phyloP scores from a whole-genome alignment of 2,888 invertebrate species.

The Galeruca laticollis region DNA sequence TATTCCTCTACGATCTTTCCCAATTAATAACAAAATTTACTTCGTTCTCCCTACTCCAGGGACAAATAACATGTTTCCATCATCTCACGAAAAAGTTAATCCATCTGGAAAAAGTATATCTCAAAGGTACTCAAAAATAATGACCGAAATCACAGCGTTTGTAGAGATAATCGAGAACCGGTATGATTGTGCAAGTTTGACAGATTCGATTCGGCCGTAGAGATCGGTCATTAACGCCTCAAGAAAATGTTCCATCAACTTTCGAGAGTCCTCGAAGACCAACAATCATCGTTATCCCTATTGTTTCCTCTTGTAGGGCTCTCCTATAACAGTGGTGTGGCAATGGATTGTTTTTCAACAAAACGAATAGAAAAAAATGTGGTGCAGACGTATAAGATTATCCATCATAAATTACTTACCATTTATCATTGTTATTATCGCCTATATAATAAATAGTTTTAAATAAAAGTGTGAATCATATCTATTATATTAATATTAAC shows the following conservation, averaged over 20 bases:
- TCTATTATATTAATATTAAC: no score
- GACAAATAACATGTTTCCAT: slow-evolving; percentile 29
- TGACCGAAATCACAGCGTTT: slow-evolving; percentile 52
- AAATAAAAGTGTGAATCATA: no score
- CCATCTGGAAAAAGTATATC: slow-evolving; percentile 37
- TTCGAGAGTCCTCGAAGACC: slow-evolving; percentile 62
- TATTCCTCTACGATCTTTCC: not conserved
- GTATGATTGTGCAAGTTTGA: slow-evolving; percentile 62
- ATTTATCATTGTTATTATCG: no score
- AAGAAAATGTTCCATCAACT: slow-evolving; percentile 65
- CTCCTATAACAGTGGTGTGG: slow-evolving; percentile 33
- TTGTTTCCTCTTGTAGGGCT: slow-evolving; percentile 56
- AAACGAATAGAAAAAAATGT: slow-evolving; percentile 8
- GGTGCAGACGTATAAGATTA: no score
- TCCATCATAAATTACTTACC: no score
- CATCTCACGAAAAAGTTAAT: slow-evolving; percentile 39
- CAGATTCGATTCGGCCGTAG: slow-evolving; percentile 59
- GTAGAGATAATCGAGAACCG: slow-evolving; percentile 53
- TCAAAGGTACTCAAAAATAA: slow-evolving; percentile 47
- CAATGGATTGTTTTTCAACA: not conserved
- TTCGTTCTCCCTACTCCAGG: not conserved
- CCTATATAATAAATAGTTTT: no score
- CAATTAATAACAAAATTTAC: slow-evolving; percentile 12
- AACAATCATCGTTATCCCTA: slow-evolving; percentile 67
- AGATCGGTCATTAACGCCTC: slow-evolving; percentile 63